Conservation (phyloP, 1,140 invertebrate species). For the Trinorchestia longiramus region DNA sequence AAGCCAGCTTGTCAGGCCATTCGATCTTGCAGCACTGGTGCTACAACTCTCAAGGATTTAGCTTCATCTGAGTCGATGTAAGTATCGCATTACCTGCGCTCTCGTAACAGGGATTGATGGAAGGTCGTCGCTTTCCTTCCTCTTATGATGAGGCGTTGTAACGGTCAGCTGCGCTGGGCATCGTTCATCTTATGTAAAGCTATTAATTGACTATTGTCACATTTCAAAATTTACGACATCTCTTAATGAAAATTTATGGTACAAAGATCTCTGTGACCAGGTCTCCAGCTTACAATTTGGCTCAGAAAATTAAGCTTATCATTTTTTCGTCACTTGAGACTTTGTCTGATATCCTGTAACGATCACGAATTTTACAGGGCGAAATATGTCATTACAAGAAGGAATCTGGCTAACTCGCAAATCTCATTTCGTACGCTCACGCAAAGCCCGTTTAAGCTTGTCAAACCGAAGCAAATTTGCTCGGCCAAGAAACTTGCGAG, state of each 20-base stretch:
- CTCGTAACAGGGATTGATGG: conserved; percentile 45
- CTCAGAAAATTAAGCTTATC: neutral
- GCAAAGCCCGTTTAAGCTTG: neutral
- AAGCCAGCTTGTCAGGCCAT: conserved; percentile 26
- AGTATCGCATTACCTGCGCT: conserved; percentile 47
- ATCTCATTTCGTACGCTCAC: conserved; percentile 16
- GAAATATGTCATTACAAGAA: neutral
- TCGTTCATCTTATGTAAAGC: conserved; percentile 30
- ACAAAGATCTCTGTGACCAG: neutral
- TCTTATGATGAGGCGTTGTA: conserved; percentile 1
- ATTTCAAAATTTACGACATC: conserved; percentile 30
- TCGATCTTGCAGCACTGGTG: conserved; percentile 28
- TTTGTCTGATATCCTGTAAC: neutral
- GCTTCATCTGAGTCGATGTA: neutral
- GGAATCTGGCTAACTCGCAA: neutral
- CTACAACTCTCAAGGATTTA: conserved; percentile 54
- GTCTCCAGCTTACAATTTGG: neutral
- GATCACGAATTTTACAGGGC: neutral
- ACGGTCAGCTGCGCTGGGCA: neutral
- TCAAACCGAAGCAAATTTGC: conserved; percentile 11
- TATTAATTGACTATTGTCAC: conserved; percentile 50
- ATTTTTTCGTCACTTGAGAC: neutral
- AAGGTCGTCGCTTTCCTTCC: conserved; percentile 1
- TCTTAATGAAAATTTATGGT: conserved; percentile 30
- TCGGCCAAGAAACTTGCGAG: conserved; percentile 20